Base-by-base conservation (phyloP, 1,140 invertebrate species). In the Chlorops oryzae region DNA sequence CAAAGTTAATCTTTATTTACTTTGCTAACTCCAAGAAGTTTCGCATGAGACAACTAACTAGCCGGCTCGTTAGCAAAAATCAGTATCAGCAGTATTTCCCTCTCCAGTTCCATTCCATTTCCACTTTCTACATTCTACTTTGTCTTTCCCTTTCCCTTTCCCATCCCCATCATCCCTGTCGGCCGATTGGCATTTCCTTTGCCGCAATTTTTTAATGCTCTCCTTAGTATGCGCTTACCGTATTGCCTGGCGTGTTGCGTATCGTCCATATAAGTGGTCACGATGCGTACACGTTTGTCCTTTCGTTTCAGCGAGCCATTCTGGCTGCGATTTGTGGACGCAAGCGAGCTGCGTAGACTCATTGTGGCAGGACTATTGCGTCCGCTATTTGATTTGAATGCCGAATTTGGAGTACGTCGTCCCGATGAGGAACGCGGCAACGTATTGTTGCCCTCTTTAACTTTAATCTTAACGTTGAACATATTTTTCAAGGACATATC, bases 401-500 rank as follows among this genome's bases (percentile, higher is more conserved):
- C 37, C 12, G 52, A 54, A 40, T 21, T 12, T 20, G n/a, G n/a
- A 39, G 6, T 6, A 40, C 15, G n/a, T 9, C 47, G 58, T 27
- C 60, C 60, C 41, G 51, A 55, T 6, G 53, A 51, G 40, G 58
- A 65, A 5, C 66, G 62, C 6, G 69, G 69, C 54, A 71, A 51
- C 10, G 69, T 70, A 25, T 71, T 72, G 55, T 65, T 65, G 50
- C 65, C 69, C 50, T 72, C 69, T 44, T 73, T 72, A 38, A 73
- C 66, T 72, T 73, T 71, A 34, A 73, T 62, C 62, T 72, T 68
- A 38, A 72, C 61, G 63, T 63, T 73, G 47, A 72, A 73, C 70
- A 72, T 73, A 52, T 54, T 63, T n/a, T n/a, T n/a, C n/a, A n/a
- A n/a, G n/a, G n/a, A n/a, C n/a, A n/a, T n/a, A n/a, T n/a, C n/a